Evolutionary conservation across 1,140 invertebrate genomes (phyloP), one percentile per base, ranked within the genome.

Genomic region (Chrysopa pallens): DNA sequence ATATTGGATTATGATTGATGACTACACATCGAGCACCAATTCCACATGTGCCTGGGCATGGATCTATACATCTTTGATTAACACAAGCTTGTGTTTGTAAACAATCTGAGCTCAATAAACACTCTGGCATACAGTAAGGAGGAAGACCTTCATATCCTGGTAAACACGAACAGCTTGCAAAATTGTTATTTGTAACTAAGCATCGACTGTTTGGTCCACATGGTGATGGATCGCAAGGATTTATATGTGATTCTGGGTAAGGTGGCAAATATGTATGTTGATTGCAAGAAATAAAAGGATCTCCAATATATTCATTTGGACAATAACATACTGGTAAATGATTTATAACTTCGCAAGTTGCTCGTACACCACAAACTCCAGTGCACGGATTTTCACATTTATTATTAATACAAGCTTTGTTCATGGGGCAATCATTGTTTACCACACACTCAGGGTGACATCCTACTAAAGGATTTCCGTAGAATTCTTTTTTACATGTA

Each of bases 1-100:
- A 87, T 45, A 86, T 76, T 3, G 84, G 83, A 59, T 85, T 84
- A 52, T 86, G 83, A 57, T 86, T 85, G 17, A 84, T 69, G 1
- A 82, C 77, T 15, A 72, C 68, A 57, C 85, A 90, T 13, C 73
- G 52, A 9, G 84, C 80, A 46, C 73, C 73, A 7, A 74, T 55
- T 4, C 81, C 84, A 62, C 85, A 90, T 44, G 77, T 79, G 8
- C 78, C 80, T 15, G 73, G 73, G 50, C 83, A 86, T 13, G 83
- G 81, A 60, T 86, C 76, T 0, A 72, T 62, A 60, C 84, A 87
- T 60, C 74, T 76, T 53, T 81, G 74, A 56, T 84, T 84, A 13
- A 84, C 67, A 51, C 83, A 87, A 38, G 80, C 78, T 55, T 78
- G 73, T 17, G 69, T 80, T 59, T 80, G 78, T 9, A 73, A 61